Percentiles rank a stretch among this genome's conserved stretches.
Conservation (phyloP, 2,797 vertebrate species). For the Echeneis naucrates region DNA sequence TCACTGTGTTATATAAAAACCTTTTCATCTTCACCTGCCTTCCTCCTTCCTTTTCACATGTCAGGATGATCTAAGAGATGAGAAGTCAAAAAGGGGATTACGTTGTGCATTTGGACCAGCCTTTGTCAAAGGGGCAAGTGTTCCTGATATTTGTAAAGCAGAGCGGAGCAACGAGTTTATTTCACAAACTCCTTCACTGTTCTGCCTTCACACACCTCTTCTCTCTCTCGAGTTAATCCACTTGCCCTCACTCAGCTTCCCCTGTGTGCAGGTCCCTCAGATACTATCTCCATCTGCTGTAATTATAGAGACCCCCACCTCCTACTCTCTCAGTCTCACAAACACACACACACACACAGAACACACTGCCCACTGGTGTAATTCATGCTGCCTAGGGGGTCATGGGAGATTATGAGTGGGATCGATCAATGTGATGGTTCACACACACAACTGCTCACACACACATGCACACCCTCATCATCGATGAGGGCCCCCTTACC, state of each 20-base stretch:
- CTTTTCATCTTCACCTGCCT: background rate
- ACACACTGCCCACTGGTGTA: constrained; percentile 79
- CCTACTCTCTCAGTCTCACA: constrained; percentile 53
- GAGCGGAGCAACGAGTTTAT: constrained; percentile 15
- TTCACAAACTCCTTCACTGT: constrained; percentile 50
- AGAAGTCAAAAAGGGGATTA: constrained; percentile 10
- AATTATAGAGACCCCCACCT: constrained; percentile 78
- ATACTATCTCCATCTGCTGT: constrained; percentile 82
- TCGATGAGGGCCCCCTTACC: constrained; percentile 82
- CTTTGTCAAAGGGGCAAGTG: constrained; percentile 4
- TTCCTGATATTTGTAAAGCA: constrained; percentile 27
- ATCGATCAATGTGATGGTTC: constrained; percentile 86
- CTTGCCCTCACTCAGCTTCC: constrained; percentile 70
- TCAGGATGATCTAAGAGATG: constrained; percentile 11
- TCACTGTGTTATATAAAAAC: background rate
- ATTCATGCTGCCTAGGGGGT: constrained; percentile 82
- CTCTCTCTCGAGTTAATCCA: constrained; percentile 76
- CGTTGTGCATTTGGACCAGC: constrained; percentile 12
- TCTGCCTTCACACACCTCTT: constrained; percentile 58
- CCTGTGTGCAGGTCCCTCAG: constrained; percentile 65
- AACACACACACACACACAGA: constrained; percentile 61
- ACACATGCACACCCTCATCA: constrained; percentile 76
- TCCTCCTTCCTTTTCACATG: background rate
- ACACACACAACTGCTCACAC: constrained; percentile 72
- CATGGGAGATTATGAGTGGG: constrained; percentile 84